Evolutionary conservation across 2,113 vertebrate species (phyloP).

Genomic region (Centropristis striata): DNA sequence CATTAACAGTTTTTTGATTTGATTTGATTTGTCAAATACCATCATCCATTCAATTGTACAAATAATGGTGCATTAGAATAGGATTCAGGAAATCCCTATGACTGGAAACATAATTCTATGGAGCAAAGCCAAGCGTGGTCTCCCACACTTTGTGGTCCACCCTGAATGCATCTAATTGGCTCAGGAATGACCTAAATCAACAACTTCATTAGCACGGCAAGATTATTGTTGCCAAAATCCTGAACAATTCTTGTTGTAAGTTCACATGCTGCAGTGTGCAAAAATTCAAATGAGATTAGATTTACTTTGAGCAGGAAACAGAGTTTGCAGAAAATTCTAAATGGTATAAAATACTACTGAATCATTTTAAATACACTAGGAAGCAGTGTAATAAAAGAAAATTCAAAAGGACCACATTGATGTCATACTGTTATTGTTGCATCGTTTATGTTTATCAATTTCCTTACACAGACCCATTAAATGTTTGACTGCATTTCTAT

Average conservation of each 20-base stretch:
- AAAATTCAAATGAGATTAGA: neutral
- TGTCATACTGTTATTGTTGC: neutral
- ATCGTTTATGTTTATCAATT: neutral
- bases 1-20: too few species aligned
- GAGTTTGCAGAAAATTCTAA: neutral
- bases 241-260: neutral
- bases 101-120: neutral
- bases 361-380: neutral
- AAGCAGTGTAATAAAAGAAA: neutral
- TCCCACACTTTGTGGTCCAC: neutral
- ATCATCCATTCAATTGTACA: neutral
- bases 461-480: constrained; percentile 6
- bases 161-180: neutral
- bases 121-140: constrained; percentile 1
- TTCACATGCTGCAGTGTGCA: neutral
- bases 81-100: neutral
- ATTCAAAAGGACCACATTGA: neutral
- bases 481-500: neutral
- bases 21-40: neutral
- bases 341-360: neutral
- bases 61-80: neutral
- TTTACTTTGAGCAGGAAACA: neutral
- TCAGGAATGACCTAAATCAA: neutral
- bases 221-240: constrained; percentile 8
- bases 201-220: neutral